Conservation (phyloP, 2,113 vertebrate species). For the human (Homo sapiens) region GRCh38 chr16:85967501-85968000, state of each 20-base stretch:
- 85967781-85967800: neutral
- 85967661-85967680: too few relatives aligned
- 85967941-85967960: neutral
- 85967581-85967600: neutral
- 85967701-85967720: neutral
- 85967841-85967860: neutral
- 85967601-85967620: neutral
- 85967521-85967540: accelerated
- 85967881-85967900: neutral
- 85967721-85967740: neutral
- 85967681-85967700: accelerated
- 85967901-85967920: neutral
- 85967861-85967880: accelerated
- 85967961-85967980: accelerated
- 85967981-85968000: accelerated
- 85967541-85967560: neutral
- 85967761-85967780: accelerated
- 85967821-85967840: accelerated
- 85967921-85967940: accelerated
- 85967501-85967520: accelerated
- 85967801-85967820: accelerated
- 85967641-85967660: neutral
- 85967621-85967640: too few relatives aligned
- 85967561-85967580: neutral
- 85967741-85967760: neutral